Evolutionary conservation across 2,888 invertebrate genomes (phyloP), one percentile per base, ranked within the genome.

Genomic region (Salticus scenicus): DNA sequence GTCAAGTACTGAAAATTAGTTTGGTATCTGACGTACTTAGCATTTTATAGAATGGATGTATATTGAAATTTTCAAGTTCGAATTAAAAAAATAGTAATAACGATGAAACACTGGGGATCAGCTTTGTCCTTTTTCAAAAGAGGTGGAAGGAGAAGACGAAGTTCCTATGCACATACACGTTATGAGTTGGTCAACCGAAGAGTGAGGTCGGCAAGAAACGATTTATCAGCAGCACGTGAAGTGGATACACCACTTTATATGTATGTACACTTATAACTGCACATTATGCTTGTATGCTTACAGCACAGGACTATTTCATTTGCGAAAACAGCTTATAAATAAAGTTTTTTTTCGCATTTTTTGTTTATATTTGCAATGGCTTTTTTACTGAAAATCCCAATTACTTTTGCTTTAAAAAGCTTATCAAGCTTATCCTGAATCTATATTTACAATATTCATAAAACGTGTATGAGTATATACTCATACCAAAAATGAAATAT

Each of bases 21-120:
- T 5, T 12, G 2, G 4, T 24, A 57, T n/a, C n/a, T n/a, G n/a
- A n/a, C n/a, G 37, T 37, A 10, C 7, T 37, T 37, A 7, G 4
- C 10, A 7, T 37, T 37, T 4, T 37, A n/a, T 57, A 5, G 57
- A 24, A 24, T 57, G 57, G 57, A 57, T 57, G 24, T 57, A 24
- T 57, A 1, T 24, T 12, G n/a, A n/a, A n/a, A n/a, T n/a, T 4
- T 5, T 24, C 14, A 7, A 57, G 5, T 57, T 20, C 8, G 7
- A 24, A 12, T 5, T 57, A 17, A 1, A 57, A n/a, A 57, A 17
- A 24, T 24, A 20, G 7, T 70, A n/a, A 27, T 28, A 41, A 76
- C 33, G 17, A 86, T 86, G 86, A 80, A 80, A 70, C 86, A 86
- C 37, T 86, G 86, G 86, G 86, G 86, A 24, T 86, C 86, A 33